Percentiles rank a stretch among this genome's conserved stretches.
These are phyloP conservation scores for Colistium nudipinnis DNA, from an alignment of 2,113 vertebrate genomes.

Conservation along the genomic window DNA sequence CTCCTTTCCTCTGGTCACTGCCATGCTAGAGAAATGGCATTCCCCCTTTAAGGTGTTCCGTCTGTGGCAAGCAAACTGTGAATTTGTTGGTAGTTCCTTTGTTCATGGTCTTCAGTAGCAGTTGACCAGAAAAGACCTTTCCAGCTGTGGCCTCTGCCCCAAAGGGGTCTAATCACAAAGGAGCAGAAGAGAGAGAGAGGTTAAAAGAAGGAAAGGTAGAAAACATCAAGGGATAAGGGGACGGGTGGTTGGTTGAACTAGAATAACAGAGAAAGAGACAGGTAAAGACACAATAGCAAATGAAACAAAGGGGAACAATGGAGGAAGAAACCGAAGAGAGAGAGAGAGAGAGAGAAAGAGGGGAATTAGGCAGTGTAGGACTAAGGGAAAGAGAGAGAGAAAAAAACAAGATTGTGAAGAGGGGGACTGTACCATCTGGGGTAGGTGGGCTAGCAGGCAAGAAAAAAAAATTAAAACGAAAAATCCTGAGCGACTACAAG, in stretches of 20 bases:
- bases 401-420: background rate
- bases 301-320: constrained; percentile 3
- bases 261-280: constrained; percentile 12
- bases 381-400: background rate
- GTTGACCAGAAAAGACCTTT: constrained; percentile 22
- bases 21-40: background rate
- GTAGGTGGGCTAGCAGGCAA: constrained; percentile 26
- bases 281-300: background rate
- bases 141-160: constrained; percentile 46
- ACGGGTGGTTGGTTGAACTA: constrained; percentile 1
- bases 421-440: constrained; percentile 41
- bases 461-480: constrained; percentile 59
- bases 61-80: background rate
- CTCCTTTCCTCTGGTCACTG: background rate
- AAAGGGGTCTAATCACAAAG: constrained; percentile 46
- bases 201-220: constrained; percentile 17
- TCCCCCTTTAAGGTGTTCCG: background rate
- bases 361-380: constrained; percentile 4
- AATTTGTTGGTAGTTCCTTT: constrained; percentile 20
- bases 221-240: background rate
- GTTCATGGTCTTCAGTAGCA: constrained; percentile 19
- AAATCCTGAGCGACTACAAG: constrained; percentile 36
- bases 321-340: background rate
- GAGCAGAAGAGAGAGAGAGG: constrained; percentile 9
- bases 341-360: constrained; percentile 1